Conservation (phyloP, 2,888 invertebrate genomes). For the Melanotus villosus region DNA sequence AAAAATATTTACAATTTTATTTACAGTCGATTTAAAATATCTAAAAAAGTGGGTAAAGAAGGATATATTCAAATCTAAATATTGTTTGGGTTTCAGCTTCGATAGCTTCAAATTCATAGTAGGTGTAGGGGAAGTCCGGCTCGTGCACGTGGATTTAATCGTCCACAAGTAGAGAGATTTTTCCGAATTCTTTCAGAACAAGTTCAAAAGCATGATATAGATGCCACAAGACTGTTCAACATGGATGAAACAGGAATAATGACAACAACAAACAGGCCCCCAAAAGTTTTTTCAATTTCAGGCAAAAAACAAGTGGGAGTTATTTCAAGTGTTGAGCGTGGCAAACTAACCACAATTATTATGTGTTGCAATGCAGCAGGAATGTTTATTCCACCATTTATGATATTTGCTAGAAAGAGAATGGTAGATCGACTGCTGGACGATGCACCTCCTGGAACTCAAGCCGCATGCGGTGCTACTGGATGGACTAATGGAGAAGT, state of each 20-base stretch:
- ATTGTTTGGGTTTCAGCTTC: too few relatives aligned
- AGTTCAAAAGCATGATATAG: constrained; percentile 23
- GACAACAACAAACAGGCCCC: constrained; percentile 31
- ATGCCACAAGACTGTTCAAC: constrained; percentile 33
- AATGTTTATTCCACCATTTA: constrained; percentile 58
- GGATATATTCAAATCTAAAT: too few relatives aligned
- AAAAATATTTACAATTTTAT: too few relatives aligned
- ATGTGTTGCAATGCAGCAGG: constrained; percentile 58
- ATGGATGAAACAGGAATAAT: constrained; percentile 43
- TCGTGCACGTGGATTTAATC: constrained; percentile 40
- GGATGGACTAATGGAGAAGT: constrained; percentile 53
- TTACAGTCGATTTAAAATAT: too few relatives aligned
- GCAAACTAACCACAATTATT: constrained; percentile 54
- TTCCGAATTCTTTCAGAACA: constrained; percentile 4
- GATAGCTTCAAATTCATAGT: too few relatives aligned
- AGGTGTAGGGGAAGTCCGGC: too few relatives aligned
- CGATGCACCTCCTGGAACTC: constrained; percentile 52
- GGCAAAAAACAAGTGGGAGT: constrained; percentile 57
- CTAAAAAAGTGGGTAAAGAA: too few relatives aligned
- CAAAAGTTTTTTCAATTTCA: constrained; percentile 64
- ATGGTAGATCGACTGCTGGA: constrained; percentile 56
- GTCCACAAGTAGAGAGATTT: constrained; percentile 35
- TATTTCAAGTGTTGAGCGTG: constrained; percentile 53
- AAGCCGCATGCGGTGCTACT: constrained; percentile 50
- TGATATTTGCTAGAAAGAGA: constrained; percentile 58